Evolutionary conservation across 30 jellyfish, hydroid and myxozoan genomes (phyloP).

Genomic region (Morbakka virulenta): DNA sequence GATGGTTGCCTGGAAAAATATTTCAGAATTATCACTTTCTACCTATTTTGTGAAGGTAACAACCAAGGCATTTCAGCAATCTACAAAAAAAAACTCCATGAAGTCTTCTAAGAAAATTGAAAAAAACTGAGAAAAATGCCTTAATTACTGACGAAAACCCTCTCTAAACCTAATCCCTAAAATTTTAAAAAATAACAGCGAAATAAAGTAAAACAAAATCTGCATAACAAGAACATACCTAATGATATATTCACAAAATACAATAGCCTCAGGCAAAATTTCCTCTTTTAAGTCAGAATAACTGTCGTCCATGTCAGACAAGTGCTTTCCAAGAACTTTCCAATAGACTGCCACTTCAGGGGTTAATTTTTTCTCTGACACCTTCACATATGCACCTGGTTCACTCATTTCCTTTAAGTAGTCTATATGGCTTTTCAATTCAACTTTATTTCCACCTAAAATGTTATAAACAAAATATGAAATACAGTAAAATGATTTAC

Average conservation of each 20-base stretch:
- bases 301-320: conserved; percentile 45
- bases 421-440: conserved; percentile 56
- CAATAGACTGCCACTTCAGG: conserved; percentile 78
- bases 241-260: conserved; percentile 76
- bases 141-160: too few species aligned
- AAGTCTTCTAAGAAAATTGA: too few species aligned
- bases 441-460: conserved; percentile 39
- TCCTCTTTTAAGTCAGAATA: conserved; percentile 61
- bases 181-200: too few species aligned
- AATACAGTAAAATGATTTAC: too few species aligned
- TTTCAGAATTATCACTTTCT: too few species aligned
- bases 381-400: conserved; percentile 38
- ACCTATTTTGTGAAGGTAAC: too few species aligned
- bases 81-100: too few species aligned
- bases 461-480: background rate
- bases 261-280: conserved; percentile 74
- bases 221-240: conserved; percentile 59
- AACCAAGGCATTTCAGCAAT: too few species aligned
- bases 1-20: too few species aligned
- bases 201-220: too few species aligned
- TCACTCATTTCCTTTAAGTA: conserved; percentile 21
- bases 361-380: conserved; percentile 27
- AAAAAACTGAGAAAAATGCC: too few species aligned
- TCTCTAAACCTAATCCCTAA: too few species aligned
- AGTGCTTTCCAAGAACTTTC: conserved; percentile 72